Conservation (phyloP, 2,888 invertebrate species). For the Xestia ashworthii region DNA sequence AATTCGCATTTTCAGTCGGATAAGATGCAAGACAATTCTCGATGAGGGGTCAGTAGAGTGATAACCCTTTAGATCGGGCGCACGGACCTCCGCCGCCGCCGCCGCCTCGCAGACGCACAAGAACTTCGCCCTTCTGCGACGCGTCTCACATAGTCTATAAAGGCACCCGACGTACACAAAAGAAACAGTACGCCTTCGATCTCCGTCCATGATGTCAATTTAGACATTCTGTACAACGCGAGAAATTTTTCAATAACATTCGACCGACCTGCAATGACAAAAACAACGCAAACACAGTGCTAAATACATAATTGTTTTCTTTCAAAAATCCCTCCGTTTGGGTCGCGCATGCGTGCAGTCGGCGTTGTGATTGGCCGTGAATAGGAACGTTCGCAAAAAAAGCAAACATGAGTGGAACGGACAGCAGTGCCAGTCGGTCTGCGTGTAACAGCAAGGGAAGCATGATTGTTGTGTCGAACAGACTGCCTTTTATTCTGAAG, state of each 20-base stretch:
- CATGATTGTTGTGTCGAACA: constrained; percentile 97
- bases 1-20: constrained; percentile 73
- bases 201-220: constrained; percentile 86
- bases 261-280: constrained; percentile 78
- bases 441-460: constrained; percentile 92
- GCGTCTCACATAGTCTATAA: constrained; percentile 86
- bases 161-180: constrained; percentile 83
- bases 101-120: constrained; percentile 77
- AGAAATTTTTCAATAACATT: constrained; percentile 54
- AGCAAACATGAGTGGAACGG: constrained; percentile 82
- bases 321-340: constrained; percentile 81
- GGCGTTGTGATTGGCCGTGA: constrained; percentile 84
- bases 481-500: constrained; percentile 96
- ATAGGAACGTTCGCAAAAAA: constrained; percentile 76
- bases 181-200: constrained; percentile 86
- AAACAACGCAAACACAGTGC: constrained; percentile 73
- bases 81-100: constrained; percentile 80
- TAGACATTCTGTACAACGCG: constrained; percentile 75
- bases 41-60: constrained; percentile 77
- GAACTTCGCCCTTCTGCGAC: constrained; percentile 85
- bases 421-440: constrained; percentile 79
- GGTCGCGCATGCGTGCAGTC: constrained; percentile 83
- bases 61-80: constrained; percentile 81
- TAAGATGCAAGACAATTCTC: constrained; percentile 75
- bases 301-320: constrained; percentile 70